phyloP scores from a whole-genome alignment of 2,888 invertebrate genomes.

The Schizaphis graminum region DNA sequence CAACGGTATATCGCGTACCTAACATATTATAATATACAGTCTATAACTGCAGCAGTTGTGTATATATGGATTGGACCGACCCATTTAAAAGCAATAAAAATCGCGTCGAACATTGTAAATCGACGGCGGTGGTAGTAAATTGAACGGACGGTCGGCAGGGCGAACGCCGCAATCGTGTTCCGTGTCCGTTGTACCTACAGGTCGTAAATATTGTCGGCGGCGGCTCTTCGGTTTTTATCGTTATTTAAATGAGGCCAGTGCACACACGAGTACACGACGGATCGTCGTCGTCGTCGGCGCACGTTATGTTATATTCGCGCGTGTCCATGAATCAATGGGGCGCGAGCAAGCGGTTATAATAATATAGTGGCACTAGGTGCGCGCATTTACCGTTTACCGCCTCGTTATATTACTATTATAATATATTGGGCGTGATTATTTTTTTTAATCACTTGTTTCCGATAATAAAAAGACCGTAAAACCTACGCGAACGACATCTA shows the following conservation, averaged over 20 bases:
- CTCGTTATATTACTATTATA: background rate
- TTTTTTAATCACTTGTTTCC: background rate
- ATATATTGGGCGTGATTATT: background rate
- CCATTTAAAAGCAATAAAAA: slow-evolving; percentile 51
- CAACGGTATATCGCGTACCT: background rate
- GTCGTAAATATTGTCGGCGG: slow-evolving; percentile 32
- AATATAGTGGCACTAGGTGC: background rate
- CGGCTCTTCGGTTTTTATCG: slow-evolving; percentile 31
- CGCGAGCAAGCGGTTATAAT: background rate
- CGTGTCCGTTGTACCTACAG: background rate
- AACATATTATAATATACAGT: background rate
- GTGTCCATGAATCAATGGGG: background rate
- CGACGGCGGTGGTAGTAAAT: slow-evolving; percentile 7
- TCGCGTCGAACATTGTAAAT: slow-evolving; percentile 35
- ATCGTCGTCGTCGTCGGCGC: background rate
- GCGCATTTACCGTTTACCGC: background rate
- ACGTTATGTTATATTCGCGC: background rate
- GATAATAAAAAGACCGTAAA: background rate
- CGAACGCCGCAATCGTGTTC: slow-evolving; percentile 25
- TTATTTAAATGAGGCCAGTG: slow-evolving; percentile 49
- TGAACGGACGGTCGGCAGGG: slow-evolving; percentile 38
- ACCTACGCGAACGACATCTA: slow-evolving; percentile 19
- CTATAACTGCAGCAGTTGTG: background rate
- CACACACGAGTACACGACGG: slow-evolving; percentile 44
- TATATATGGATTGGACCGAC: background rate